These are phyloP conservation scores for Diadophis punctatus DNA, from an alignment of 2,113 vertebrate genomes.

Conservation along the genomic window DNA sequence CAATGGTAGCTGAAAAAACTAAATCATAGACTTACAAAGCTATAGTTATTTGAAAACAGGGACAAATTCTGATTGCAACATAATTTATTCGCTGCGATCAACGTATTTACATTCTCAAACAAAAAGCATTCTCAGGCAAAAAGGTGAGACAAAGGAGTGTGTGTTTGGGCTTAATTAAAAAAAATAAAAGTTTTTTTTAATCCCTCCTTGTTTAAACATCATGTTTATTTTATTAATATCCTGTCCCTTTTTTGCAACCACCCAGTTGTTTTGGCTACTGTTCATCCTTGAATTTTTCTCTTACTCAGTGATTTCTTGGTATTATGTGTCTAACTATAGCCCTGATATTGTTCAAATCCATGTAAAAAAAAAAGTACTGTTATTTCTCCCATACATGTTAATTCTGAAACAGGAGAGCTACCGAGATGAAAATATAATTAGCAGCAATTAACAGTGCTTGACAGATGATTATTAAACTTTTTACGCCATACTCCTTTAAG, in stretches of 20 bases:
- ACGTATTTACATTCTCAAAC: not conserved
- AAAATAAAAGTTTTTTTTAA: not conserved
- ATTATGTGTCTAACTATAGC: conserved; percentile 45
- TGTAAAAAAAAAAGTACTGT: conserved; percentile 52
- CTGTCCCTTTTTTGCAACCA: not conserved
- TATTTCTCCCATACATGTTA: conserved; percentile 53
- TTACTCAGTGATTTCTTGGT: conserved; percentile 48
- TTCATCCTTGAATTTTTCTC: conserved; percentile 13
- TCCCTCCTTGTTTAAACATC: conserved; percentile 16
- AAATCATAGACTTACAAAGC: not conserved
- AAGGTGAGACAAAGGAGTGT: not conserved
- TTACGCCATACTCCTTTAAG: conserved; percentile 52
- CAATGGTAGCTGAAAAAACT: rapidly evolving
- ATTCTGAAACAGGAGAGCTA: conserved; percentile 57
- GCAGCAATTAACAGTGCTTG: conserved; percentile 53
- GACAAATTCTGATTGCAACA: not conserved
- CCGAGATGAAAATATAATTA: conserved; percentile 52
- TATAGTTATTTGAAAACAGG: conserved; percentile 16
- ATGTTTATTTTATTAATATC: not conserved
- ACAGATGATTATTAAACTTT: conserved; percentile 57
- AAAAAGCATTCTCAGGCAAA: no score
- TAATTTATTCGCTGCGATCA: not conserved
- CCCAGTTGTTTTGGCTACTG: conserved; percentile 12
- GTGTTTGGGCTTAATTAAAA: not conserved
- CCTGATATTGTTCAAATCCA: conserved; percentile 44